Conservation (phyloP, 2,113 vertebrate genomes). For the Apteryx mantelli region DNA sequence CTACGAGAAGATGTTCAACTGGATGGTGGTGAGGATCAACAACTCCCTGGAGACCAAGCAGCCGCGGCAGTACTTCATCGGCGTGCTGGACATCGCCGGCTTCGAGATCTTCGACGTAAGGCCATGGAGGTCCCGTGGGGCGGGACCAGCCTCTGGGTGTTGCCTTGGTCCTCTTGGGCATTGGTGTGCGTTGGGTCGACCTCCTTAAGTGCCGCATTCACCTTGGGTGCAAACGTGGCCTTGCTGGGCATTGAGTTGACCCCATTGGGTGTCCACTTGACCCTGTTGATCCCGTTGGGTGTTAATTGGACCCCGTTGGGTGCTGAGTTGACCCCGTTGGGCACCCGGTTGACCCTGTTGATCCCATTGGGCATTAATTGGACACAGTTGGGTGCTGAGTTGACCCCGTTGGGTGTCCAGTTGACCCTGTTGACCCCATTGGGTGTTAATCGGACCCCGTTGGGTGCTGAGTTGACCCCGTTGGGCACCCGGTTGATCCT, state of each 20-base stretch:
- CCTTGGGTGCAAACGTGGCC: not conserved
- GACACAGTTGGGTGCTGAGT: too few species aligned
- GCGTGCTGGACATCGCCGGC: slow-evolving; percentile 88
- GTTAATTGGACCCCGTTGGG: too few species aligned
- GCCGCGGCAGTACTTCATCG: slow-evolving; percentile 88
- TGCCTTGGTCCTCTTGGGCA: too few species aligned
- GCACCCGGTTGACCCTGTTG: not conserved
- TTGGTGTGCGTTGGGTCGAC: not conserved
- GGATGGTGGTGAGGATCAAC: slow-evolving; percentile 87
- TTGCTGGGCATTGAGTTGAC: not conserved
- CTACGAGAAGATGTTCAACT: slow-evolving; percentile 89
- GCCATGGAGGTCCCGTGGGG: too few species aligned
- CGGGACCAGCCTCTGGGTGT: too few species aligned
- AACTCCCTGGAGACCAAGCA: slow-evolving; percentile 85
- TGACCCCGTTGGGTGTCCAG: not conserved
- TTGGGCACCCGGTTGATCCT: too few species aligned
- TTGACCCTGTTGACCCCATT: not conserved
- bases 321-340: not conserved
- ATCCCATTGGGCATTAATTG: not conserved
- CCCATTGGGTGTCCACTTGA: not conserved
- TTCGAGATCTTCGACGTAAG: slow-evolving; percentile 74
- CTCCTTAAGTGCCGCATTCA: not conserved
- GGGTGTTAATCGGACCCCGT: too few species aligned
- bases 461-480: too few species aligned
- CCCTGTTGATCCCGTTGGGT: too few species aligned